Evolutionary conservation across 2,797 vertebrate genomes (phyloP), one percentile per base, ranked within the genome.

Genomic region (Micromesistius poutassou): DNA sequence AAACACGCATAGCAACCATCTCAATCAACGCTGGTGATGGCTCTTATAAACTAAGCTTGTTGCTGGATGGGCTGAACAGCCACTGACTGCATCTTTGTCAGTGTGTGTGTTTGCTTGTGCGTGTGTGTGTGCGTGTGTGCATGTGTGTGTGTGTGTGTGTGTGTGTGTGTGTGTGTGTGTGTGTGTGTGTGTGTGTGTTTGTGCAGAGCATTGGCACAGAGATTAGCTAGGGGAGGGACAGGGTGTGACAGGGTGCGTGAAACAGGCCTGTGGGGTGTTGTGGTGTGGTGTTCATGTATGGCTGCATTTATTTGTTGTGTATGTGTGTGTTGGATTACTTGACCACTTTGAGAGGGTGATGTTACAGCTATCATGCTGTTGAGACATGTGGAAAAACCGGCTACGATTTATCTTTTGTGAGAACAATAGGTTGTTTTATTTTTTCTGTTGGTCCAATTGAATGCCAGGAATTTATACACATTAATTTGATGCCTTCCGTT

Each of bases 161-260:
- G 38, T 22, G 28, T 77, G 79, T 76, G 75, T 3, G 50, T 77
- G 70, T 73, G 77, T 76, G 74, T 55, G 30, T 81, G 40, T 72
- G 30, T 38, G 42, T 76, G 72, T 84, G 73, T 30, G 66, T 22
- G 28, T 77, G 79, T 76, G 75, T 3, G 50, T 77, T 62, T 73
- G 77, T 76, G 74, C 28, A 71, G 75, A 30, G 71, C 70, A 72
- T 74, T 62, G 82, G 87, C 81, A 81, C 83, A 83, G 77, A 74
- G 79, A 81, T 85, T 38, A 75, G 74, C 30, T 16, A 16, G 79
- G 7, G 36, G 78, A 46, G 76, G 76, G 40, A 12, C 6, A 50
- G 31, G 35, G 76, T 25, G 22, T 74, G 74, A 79, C 79, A 83
- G 80, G 77, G 78, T 80, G 79, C 74, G 78, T 46, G 14, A 14